Evolutionary conservation across 2,888 invertebrate species (phyloP), one percentile per base, ranked within the genome.

Genomic region (Diadegma fenestrale): DNA sequence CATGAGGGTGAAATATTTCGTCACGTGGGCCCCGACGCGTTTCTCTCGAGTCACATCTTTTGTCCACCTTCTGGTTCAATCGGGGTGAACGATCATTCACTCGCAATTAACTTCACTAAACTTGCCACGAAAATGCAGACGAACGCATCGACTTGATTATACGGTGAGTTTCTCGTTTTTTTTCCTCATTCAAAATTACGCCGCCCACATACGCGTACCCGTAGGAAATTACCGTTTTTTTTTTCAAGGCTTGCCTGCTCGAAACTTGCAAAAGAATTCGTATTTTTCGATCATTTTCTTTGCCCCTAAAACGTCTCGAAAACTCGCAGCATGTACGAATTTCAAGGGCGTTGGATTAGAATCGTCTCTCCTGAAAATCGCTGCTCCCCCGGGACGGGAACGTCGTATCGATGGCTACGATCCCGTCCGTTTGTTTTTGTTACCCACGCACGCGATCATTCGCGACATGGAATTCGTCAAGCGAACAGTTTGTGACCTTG

Each of bases 31-130:
- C 61, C 45, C n/a, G 10, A 1, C 26, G n/a, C 69, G 51, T 51
- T 45, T 12, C 22, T 30, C 61, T n/a, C 64, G 64, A 54, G 77
- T 77, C 76, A 77, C 71, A 22, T 72, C 79, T 41, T 71, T 80
- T 71, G 71, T 80, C 41, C 26, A 30, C 37, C 48, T 26, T 26
- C 61, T 26, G 71, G 79, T 72, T 26, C 8, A 26, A 43, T 6
- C 63, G 10, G 79, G 63, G 63, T 19, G 63, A 64, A 80, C 51
- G 48, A 64, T 80, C 63, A 33, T 71, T 22, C 48, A 48, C 19
- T 22, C 22, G 43, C 69, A 58, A 79, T 79, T 71, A 71, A 79
- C 79, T 63, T 71, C 43, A 48, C n/a, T 19, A 14, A 69, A 43
- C 43, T 37, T 10, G 30, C 41, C 37, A 69, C 43, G 30, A 10